Evolutionary conservation across 2,113 vertebrate species (phyloP), one percentile per base, ranked within the genome.

Genomic region (Deroptyus accipitrinus): DNA sequence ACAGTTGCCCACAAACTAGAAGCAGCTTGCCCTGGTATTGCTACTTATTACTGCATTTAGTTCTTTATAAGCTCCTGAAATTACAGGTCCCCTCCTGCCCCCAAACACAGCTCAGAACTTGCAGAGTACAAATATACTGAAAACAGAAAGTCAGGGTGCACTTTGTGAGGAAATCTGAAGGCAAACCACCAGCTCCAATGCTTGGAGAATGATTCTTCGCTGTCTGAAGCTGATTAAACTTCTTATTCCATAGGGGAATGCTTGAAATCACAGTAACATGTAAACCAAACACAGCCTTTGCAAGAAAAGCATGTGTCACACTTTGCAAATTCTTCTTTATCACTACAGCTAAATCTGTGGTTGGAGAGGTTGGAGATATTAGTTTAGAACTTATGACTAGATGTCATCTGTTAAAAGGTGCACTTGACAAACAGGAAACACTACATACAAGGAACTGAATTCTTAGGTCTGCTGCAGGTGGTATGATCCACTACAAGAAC

Each of bases 401-500:
- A 82, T 86, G 59, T 1, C 14, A 92, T 59, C 86, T 49, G 72
- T 31, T 48, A 42, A 48, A 68, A 73, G 23, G 22, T 1, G 0
- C 17, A 4, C 49, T 59, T 64, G 78, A 66, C 69, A 76, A 86
- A 92, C 94, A 95, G 94, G 94, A 92, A 92, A 69, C 31, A 7
- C n/a, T 37, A n/a, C 48, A 37, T 17, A 33, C 33, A 59, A 77
- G 33, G 27, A 42, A 35, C 73, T 8, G 42, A 74, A 69, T 52
- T 37, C 17, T 51, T n/a, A 24, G 30, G 42, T 57, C 82, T 74
- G 82, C 72, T 63, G 49, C 48, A 46, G 78, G 66, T 6, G 23
- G 42, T 19, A 17, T 10, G 77, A 69, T 74, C 69, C 66, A 42
- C n/a, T 3, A 22, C 3, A 10, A 84, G 28, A 74, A 14, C 48